These are phyloP conservation scores for Rhagium mordax DNA, from an alignment of 2,888 invertebrate species.

Conservation along the genomic window DNA sequence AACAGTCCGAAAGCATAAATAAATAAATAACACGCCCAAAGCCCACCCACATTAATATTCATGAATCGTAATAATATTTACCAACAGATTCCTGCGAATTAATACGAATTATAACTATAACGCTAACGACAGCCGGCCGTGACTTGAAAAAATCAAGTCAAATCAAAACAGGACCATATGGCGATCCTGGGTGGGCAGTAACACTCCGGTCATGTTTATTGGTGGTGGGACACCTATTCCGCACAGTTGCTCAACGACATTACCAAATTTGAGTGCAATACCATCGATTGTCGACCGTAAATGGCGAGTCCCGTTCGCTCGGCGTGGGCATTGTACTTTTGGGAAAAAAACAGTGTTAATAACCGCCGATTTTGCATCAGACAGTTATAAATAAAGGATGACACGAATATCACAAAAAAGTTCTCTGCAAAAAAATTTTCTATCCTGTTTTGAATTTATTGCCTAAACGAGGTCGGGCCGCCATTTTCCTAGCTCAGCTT, in stretches of 20 bases:
- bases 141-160: background rate
- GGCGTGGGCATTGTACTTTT: constrained; percentile 23
- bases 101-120: constrained; percentile 1
- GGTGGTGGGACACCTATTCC: background rate
- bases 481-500: too few relatives aligned
- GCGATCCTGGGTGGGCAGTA: background rate
- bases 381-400: constrained; percentile 19
- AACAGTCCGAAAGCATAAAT: background rate
- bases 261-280: constrained; percentile 27
- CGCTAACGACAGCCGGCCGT: background rate
- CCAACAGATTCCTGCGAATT: background rate
- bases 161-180: constrained; percentile 15
- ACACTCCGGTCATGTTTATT: constrained; percentile 7
- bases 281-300: constrained; percentile 22
- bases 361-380: constrained; percentile 16
- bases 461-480: too few relatives aligned
- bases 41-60: constrained; percentile 9
- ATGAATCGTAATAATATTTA: background rate
- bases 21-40: constrained; percentile 19
- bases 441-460: too few relatives aligned
- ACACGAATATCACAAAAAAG: too few relatives aligned
- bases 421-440: too few relatives aligned
- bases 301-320: constrained; percentile 6
- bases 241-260: constrained; percentile 18
- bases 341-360: constrained; percentile 2